phyloP scores from a whole-genome alignment of 30 jellyfish, hydroid and myxozoan genomes.

The Catostylus mosaicus region DNA sequence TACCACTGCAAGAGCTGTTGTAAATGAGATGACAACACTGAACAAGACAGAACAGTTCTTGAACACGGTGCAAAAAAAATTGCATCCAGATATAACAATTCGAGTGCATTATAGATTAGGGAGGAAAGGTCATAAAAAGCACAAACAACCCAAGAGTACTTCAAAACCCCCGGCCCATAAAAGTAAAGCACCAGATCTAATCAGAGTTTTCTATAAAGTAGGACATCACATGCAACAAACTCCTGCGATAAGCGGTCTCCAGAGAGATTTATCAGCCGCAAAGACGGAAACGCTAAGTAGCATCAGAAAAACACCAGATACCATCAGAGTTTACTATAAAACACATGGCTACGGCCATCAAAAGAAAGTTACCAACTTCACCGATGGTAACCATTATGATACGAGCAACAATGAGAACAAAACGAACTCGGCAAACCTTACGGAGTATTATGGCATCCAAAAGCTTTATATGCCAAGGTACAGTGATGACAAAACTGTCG shows the following conservation, averaged over 20 bases:
- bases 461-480: slow-evolving; percentile 18
- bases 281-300: background rate
- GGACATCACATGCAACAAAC: background rate
- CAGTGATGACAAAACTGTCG: background rate
- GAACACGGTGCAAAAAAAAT: slow-evolving; percentile 4
- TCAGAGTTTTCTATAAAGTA: slow-evolving; percentile 9
- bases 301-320: background rate
- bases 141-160: slow-evolving; percentile 5
- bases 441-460: slow-evolving; percentile 44
- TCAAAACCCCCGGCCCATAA: background rate
- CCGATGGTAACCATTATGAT: background rate
- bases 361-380: background rate
- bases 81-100: slow-evolving; percentile 40
- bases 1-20: slow-evolving; percentile 16
- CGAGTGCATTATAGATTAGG: slow-evolving; percentile 45
- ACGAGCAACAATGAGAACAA: background rate
- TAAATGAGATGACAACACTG: background rate
- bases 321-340: slow-evolving; percentile 8
- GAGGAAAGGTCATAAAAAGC: slow-evolving; percentile 9
- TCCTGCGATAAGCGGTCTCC: background rate
- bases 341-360: background rate
- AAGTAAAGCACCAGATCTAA: background rate
- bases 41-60: slow-evolving; percentile 54
- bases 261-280: background rate
- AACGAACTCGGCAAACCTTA: slow-evolving; percentile 15